Base-by-base conservation (phyloP, 2,113 vertebrate species). In the Poeciliopsis retropinna region DNA sequence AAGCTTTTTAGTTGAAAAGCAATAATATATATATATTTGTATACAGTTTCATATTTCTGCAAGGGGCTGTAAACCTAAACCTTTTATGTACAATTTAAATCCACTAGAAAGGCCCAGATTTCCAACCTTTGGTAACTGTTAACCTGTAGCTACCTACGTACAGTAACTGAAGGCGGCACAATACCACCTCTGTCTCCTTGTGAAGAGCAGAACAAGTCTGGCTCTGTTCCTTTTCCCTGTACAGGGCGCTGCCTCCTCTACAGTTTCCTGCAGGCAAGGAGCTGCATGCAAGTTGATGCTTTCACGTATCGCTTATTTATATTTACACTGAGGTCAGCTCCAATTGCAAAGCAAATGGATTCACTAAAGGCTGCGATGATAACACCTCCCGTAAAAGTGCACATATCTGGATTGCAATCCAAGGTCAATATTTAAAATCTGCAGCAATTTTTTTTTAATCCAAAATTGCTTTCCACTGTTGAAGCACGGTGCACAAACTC, bases 181-280 rank as follows among this genome's bases (percentile, higher is more conserved):
- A 81, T 86, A 80, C 73, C 78, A 82, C 85, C 86, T 83, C 80
- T 90, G 85, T 84, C 76, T 47, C 83, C 77, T 79, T 67, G 51
- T 64, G 27, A 67, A 31, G 76, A 0, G 15, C 57, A 80, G 81
- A 84, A 92, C 87, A 91, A 82, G 76, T 41, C 60, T 32, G 19
- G 37, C 82, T 88, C 86, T 92, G 85, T 91, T 85, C 44, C 37
- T 30, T 61, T 54, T 69, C 60, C 51, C 65, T 68, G 32, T 73
- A 57, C 63, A 60, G 61, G 64, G 67, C 54, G 1, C 67, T 67
- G 34, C n/a, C 70, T 70, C 65, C 64, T 82, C 61, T 32, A 67
- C 78, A 85, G 70, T 28, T 83, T 73, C 65, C 64, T 80, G 70
- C 78, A 82, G 75, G 79, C 64, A 75, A 75, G 61, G 64, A 77